Conservation (phyloP, 2,888 invertebrate species). For the Drosophila infuscata region DNA sequence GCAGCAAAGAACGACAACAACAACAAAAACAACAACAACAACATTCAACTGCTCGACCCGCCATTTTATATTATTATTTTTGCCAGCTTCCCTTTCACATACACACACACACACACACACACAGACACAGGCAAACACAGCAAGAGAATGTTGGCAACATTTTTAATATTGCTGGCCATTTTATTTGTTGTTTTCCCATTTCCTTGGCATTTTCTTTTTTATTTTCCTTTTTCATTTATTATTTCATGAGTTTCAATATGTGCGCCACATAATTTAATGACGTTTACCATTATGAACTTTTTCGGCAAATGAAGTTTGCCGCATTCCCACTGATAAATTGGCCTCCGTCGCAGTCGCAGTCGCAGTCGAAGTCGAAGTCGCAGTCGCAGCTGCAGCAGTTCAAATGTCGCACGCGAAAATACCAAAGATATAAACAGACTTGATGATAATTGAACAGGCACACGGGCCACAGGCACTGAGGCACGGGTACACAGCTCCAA, state of each 20-base stretch:
- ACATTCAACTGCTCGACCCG: constrained; percentile 37
- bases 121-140: constrained; percentile 7
- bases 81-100: constrained; percentile 49
- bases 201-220: constrained; percentile 10
- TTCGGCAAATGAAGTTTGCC: constrained; percentile 40
- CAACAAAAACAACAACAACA: constrained; percentile 14
- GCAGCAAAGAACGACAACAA: not conserved
- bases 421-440: constrained; percentile 49
- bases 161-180: constrained; percentile 68
- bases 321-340: constrained; percentile 40
- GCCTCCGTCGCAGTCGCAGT: not conserved
- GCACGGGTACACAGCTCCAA: not conserved
- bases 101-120: not conserved
- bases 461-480: not conserved
- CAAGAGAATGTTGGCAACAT: constrained; percentile 40
- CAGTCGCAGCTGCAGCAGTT: constrained; percentile 35
- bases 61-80: constrained; percentile 78
- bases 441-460: constrained; percentile 51
- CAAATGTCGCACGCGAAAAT: constrained; percentile 54
- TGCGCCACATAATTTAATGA: constrained; percentile 67
- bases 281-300: constrained; percentile 40
- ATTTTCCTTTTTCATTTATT: constrained; percentile 35
- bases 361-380: constrained; percentile 3
- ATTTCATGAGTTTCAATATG: constrained; percentile 61
- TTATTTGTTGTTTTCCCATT: constrained; percentile 40